Evolutionary conservation across 2,113 vertebrate genomes (phyloP).

Genomic region (Mesembrinibis cayennensis): DNA sequence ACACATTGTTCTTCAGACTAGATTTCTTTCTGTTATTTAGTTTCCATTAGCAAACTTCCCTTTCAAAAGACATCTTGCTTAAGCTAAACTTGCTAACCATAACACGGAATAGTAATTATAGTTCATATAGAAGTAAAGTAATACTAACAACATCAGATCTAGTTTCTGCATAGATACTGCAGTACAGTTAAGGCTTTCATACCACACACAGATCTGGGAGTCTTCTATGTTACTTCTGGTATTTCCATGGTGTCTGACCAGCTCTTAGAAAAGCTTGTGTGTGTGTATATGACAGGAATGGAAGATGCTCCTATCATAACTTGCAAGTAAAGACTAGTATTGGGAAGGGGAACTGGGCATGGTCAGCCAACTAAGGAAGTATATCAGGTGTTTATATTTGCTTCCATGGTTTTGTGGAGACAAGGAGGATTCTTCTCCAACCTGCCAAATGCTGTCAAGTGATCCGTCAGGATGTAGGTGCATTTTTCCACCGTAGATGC

Average conservation of each 20-base stretch:
- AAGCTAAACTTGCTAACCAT: background rate
- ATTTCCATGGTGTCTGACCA: background rate
- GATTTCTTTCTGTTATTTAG: background rate
- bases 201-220: background rate
- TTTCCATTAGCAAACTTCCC: background rate
- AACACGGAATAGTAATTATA: background rate
- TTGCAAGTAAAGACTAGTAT: background rate
- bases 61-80: background rate
- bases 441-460: background rate
- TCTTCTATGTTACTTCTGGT: fast-evolving
- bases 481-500: background rate
- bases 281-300: background rate
- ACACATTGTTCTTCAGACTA: background rate
- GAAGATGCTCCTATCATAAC: background rate
- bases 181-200: background rate
- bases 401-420: background rate
- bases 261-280: background rate
- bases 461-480: background rate
- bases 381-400: background rate
- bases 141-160: background rate
- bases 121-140: background rate
- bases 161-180: background rate
- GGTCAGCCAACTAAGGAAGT: background rate
- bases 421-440: background rate
- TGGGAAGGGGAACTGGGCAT: background rate